A percentile compares a stretch with the other conserved stretches of the same genome.
Evolutionary conservation across 1,140 invertebrate genomes (phyloP).

Genomic region (Caenorhabditis tropicalis): DNA sequence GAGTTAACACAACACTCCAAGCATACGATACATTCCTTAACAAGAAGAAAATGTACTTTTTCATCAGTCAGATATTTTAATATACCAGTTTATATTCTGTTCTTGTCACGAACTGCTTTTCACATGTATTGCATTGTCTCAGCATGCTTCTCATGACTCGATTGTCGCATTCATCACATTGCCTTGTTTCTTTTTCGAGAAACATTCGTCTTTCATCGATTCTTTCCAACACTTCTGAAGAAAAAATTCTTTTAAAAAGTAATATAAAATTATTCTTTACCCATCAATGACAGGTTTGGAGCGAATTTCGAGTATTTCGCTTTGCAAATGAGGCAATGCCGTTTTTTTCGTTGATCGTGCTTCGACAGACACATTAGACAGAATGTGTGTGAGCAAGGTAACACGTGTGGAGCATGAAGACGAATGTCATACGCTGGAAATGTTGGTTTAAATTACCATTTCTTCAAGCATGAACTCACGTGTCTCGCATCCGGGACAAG

Average conservation of each 20-base stretch:
- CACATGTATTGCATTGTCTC: constrained; percentile 5
- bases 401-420: constrained; percentile 1
- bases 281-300: constrained; percentile 25
- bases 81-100: constrained; percentile 40
- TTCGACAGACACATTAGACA: constrained; percentile 22
- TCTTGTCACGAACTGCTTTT: constrained; percentile 12
- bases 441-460: background rate
- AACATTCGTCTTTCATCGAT: background rate
- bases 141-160: background rate
- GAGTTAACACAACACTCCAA: constrained; percentile 17
- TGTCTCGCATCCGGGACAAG: background rate
- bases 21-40: constrained; percentile 12
- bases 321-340: constrained; percentile 1
- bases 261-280: background rate
- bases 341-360: constrained; percentile 1
- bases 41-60: background rate
- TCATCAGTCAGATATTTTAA: too few relatives aligned
- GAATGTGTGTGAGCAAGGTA: constrained; percentile 29
- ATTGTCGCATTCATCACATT: constrained; percentile 32
- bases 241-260: background rate
- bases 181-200: background rate
- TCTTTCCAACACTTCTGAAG: background rate
- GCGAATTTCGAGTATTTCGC: constrained; percentile 17
- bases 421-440: background rate
- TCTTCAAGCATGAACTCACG: background rate